Percentiles rank a stretch among this genome's conserved stretches.
Conservation (phyloP, 2,888 invertebrate species). For the Microctonus brassicae region DNA sequence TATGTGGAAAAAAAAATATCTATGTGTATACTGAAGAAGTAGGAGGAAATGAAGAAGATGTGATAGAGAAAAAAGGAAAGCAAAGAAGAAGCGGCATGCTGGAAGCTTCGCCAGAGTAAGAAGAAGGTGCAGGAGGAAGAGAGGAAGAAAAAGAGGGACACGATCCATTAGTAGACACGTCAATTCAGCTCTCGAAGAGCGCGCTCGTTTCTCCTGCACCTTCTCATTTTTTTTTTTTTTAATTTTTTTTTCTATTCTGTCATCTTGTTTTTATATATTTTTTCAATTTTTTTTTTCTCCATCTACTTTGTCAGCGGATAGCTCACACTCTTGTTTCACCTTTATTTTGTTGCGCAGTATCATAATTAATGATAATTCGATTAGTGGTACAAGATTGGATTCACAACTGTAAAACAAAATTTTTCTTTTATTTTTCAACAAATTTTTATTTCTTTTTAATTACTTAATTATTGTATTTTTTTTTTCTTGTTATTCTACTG, state of each 20-base stretch:
- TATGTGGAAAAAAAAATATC: slow-evolving; percentile 27
- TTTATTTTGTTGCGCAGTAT: slow-evolving; percentile 52
- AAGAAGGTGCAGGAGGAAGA: slow-evolving; percentile 47
- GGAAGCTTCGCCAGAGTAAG: too few species aligned
- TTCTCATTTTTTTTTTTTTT: slow-evolving; percentile 27
- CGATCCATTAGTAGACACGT: slow-evolving; percentile 70
- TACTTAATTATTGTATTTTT: neutral
- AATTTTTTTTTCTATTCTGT: slow-evolving; percentile 16
- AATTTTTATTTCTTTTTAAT: slow-evolving; percentile 24
- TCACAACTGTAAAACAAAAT: slow-evolving; percentile 45
- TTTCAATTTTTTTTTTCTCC: slow-evolving; percentile 9
- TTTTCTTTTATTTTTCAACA: slow-evolving; percentile 30
- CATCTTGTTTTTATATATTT: slow-evolving; percentile 30
- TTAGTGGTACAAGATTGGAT: slow-evolving; percentile 63
- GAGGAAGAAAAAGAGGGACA: slow-evolving; percentile 41
- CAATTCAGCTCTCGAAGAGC: slow-evolving; percentile 67
- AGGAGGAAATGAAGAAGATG: slow-evolving; percentile 26
- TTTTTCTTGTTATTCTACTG: too few species aligned
- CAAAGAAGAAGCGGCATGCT: slow-evolving; percentile 18
- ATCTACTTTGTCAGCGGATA: slow-evolving; percentile 3
- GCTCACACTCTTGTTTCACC: slow-evolving; percentile 14
- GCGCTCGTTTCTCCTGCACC: slow-evolving; percentile 32
- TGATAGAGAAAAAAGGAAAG: slow-evolving; percentile 12
- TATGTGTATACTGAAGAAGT: slow-evolving; percentile 30
- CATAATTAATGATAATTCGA: slow-evolving; percentile 67